These are phyloP conservation scores for Catocala fraxini DNA, from an alignment of 2,888 invertebrate species.

Conservation along the genomic window DNA sequence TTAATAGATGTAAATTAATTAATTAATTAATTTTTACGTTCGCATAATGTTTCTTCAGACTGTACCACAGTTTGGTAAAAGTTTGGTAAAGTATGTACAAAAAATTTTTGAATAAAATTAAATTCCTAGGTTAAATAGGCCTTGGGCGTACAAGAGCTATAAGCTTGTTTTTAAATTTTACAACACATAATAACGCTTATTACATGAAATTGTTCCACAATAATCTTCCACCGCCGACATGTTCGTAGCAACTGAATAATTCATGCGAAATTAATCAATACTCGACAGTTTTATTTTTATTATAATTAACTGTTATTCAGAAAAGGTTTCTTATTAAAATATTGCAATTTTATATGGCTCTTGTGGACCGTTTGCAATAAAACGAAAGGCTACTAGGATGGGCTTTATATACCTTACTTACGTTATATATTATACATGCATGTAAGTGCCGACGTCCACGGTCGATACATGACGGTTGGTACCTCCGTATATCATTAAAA, in stretches of 20 bases:
- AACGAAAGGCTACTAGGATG: constrained; percentile 55
- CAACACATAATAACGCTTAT: constrained; percentile 14
- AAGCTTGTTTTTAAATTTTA: constrained; percentile 1
- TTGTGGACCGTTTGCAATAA: constrained; percentile 72
- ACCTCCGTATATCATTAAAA: constrained; percentile 31
- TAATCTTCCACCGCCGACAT: not conserved
- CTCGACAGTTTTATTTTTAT: constrained; percentile 51
- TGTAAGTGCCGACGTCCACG: not conserved
- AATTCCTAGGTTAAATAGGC: too few relatives aligned
- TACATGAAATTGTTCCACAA: constrained; percentile 10
- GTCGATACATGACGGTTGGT: constrained; percentile 9
- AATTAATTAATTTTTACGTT: too few relatives aligned
- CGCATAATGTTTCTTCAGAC: too few relatives aligned
- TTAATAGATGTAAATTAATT: too few relatives aligned
- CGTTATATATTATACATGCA: not conserved
- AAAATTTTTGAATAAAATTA: too few relatives aligned
- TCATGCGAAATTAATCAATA: constrained; percentile 31
- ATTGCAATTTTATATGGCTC: constrained; percentile 78
- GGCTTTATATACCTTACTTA: not conserved
- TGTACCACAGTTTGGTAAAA: too few relatives aligned
- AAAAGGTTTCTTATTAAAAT: constrained; percentile 77
- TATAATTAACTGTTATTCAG: constrained; percentile 77
- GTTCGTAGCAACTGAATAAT: constrained; percentile 15
- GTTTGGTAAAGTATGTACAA: too few relatives aligned
- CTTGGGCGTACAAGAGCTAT: too few relatives aligned